A percentile compares a stretch with the other conserved stretches of the same genome.
phyloP scores from a whole-genome alignment of 2,797 vertebrate species.

The Podargus strigoides region DNA sequence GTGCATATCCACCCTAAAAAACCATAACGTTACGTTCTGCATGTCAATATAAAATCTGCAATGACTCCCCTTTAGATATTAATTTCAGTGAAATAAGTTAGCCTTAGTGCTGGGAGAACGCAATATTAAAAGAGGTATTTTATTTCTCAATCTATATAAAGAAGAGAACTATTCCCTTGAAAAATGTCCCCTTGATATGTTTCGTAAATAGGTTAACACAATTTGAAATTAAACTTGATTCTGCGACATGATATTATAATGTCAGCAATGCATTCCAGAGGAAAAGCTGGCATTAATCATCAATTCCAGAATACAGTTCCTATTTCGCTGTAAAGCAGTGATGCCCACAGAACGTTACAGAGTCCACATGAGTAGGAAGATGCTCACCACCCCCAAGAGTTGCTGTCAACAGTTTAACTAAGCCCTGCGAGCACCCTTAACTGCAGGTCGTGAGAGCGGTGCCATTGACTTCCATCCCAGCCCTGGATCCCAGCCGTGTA shows the following conservation, averaged over 20 bases:
- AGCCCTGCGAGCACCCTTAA: not conserved
- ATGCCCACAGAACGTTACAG: not conserved
- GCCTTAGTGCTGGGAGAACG: not conserved
- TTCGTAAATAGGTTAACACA: slow-evolving; percentile 62
- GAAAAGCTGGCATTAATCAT: slow-evolving; percentile 28
- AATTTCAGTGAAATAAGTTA: slow-evolving; percentile 58
- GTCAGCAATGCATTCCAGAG: slow-evolving; percentile 29
- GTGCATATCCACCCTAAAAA: slow-evolving; percentile 44
- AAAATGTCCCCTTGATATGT: slow-evolving; percentile 51
- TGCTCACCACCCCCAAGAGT: not conserved
- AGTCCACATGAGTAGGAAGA: not conserved
- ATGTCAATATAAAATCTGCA: slow-evolving; percentile 43
- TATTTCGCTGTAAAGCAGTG: not conserved
- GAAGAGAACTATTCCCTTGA: slow-evolving; percentile 55
- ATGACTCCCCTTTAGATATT: slow-evolving; percentile 45
- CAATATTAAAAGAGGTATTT: slow-evolving; percentile 60
- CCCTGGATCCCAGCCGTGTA: not conserved
- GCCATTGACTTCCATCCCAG: not conserved
- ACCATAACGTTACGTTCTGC: slow-evolving; percentile 9
- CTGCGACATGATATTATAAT: slow-evolving; percentile 31
- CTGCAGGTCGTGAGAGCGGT: not conserved
- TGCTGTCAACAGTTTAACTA: not conserved
- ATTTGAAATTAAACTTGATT: slow-evolving; percentile 64
- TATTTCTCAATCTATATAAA: slow-evolving; percentile 51
- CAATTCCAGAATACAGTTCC: not conserved